phyloP scores from a whole-genome alignment of 2,113 vertebrate species.

The Microcebus griseorufus region DNA sequence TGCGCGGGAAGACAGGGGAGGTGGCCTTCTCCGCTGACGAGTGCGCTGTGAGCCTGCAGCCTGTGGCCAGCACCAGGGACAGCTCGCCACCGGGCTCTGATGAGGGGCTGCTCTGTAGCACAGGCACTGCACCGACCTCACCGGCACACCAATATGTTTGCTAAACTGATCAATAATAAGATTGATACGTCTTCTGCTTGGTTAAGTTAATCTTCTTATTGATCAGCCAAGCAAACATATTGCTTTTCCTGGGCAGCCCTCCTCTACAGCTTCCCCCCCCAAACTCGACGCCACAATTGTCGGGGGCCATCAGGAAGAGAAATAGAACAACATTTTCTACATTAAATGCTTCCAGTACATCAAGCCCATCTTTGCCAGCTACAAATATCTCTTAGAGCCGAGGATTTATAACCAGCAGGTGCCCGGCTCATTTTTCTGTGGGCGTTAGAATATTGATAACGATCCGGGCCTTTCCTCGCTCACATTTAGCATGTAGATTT shows the following conservation, averaged over 20 bases:
- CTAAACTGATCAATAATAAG: slow-evolving; percentile 84
- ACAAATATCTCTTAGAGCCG: slow-evolving; percentile 50
- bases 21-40: neutral
- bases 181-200: slow-evolving; percentile 80
- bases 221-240: slow-evolving; percentile 82
- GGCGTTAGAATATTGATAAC: slow-evolving; percentile 58
- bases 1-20: neutral
- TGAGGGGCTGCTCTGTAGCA: neutral
- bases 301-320: slow-evolving; percentile 75
- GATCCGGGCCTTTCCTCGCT: neutral
- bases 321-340: slow-evolving; percentile 71
- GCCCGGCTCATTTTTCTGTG: slow-evolving; percentile 2
- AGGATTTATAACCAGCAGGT: slow-evolving; percentile 40
- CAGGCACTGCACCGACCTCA: neutral
- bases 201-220: slow-evolving; percentile 85
- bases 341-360: slow-evolving; percentile 71
- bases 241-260: slow-evolving; percentile 64
- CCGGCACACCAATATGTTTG: slow-evolving; percentile 70
- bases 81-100: neutral
- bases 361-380: slow-evolving; percentile 67
- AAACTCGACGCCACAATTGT: neutral
- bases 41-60: accelerated
- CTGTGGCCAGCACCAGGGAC: neutral
- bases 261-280: neutral
- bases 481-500: neutral